Conservation (phyloP, 2,888 invertebrate species). For the Chirona hameri region DNA sequence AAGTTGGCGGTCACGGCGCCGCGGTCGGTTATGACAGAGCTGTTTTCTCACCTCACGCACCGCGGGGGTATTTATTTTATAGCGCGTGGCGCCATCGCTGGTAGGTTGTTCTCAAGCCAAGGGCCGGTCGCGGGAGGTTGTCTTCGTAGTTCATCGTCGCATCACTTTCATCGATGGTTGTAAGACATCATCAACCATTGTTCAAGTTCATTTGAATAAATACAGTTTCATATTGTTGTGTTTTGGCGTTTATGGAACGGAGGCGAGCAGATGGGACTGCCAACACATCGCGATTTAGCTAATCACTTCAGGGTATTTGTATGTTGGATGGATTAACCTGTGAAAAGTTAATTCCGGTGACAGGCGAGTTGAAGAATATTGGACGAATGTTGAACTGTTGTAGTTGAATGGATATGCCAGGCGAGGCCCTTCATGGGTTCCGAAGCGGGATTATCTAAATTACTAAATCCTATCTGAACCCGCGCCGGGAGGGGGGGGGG, state of each 20-base stretch:
- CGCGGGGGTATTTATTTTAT: conserved; percentile 4
- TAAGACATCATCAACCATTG: not conserved
- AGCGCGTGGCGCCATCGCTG: not conserved
- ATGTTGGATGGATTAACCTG: too few relatives aligned
- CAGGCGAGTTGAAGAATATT: too few relatives aligned
- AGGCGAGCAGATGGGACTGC: too few relatives aligned
- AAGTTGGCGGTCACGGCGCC: not conserved
- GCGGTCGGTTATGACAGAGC: not conserved
- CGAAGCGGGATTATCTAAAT: too few relatives aligned
- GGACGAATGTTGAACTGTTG: too few relatives aligned
- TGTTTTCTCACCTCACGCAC: not conserved
- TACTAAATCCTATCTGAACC: too few relatives aligned
- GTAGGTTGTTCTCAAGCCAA: not conserved
- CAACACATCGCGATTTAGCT: too few relatives aligned
- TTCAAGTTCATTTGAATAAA: not conserved
- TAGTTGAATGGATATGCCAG: too few relatives aligned
- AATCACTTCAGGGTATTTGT: too few relatives aligned
- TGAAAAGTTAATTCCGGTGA: too few relatives aligned
- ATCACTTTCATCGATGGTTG: not conserved
- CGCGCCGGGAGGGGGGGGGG: too few relatives aligned
- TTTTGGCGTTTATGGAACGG: not conserved
- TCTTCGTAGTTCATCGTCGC: not conserved
- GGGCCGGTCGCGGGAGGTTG: not conserved
- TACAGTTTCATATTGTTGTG: not conserved
- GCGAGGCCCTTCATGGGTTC: too few relatives aligned